A percentile compares a stretch with the other conserved stretches of the same genome.
These are phyloP conservation scores for Zeus faber DNA, from an alignment of 2,113 vertebrate species.

Conservation along the genomic window DNA sequence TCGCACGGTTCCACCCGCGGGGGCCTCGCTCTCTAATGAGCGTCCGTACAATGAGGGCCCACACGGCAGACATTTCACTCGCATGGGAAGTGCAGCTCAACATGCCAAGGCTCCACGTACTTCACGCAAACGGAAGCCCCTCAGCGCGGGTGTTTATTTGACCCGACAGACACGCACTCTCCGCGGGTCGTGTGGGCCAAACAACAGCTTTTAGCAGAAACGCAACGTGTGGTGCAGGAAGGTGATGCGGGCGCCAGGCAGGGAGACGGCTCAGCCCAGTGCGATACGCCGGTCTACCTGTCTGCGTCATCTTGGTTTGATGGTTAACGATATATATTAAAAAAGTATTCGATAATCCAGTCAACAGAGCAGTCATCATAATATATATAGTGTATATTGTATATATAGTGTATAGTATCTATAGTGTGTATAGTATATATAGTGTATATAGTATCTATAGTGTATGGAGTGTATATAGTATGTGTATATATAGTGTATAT, in stretches of 20 bases:
- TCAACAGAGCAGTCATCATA: too few relatives aligned
- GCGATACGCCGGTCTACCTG: too few relatives aligned
- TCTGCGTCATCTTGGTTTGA: too few relatives aligned
- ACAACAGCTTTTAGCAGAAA: slow-evolving; percentile 2
- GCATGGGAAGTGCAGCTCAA: slow-evolving; percentile 38
- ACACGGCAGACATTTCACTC: slow-evolving; percentile 30
- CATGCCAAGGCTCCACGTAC: slow-evolving; percentile 40
- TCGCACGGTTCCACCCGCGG: slow-evolving; percentile 31
- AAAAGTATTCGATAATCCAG: too few relatives aligned
- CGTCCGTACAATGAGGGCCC: slow-evolving; percentile 43
- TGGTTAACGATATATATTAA: too few relatives aligned
- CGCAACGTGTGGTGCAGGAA: slow-evolving; percentile 12
- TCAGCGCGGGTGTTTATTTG: slow-evolving; percentile 54
- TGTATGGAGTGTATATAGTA: too few relatives aligned
- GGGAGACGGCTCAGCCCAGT: too few relatives aligned
- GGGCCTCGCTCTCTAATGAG: slow-evolving; percentile 51
- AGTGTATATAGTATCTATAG: too few relatives aligned
- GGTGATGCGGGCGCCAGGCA: neutral
- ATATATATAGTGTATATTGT: too few relatives aligned
- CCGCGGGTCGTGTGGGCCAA: slow-evolving; percentile 6
- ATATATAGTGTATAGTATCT: too few relatives aligned
- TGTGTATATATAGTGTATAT: too few relatives aligned
- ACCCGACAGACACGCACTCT: slow-evolving; percentile 44
- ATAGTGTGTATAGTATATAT: too few relatives aligned
- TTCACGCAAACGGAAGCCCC: slow-evolving; percentile 33